Evolutionary conservation across 2,888 invertebrate genomes (phyloP).

Genomic region (Eubasilissa splendida): DNA sequence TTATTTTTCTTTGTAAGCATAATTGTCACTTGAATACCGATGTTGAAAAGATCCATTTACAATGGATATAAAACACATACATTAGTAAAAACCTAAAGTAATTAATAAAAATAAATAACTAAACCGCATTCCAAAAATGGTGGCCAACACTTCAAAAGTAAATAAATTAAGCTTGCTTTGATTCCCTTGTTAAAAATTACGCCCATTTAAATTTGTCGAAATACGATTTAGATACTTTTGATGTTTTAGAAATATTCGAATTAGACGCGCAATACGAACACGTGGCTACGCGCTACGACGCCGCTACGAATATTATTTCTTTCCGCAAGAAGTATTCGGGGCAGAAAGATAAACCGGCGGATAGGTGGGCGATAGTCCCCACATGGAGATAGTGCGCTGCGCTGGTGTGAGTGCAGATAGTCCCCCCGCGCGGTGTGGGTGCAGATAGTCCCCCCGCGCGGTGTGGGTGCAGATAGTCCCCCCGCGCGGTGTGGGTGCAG

Average conservation of each 20-base stretch:
- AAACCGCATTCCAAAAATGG: too few relatives aligned
- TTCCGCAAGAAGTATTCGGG: conserved; percentile 47
- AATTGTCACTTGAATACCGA: too few relatives aligned
- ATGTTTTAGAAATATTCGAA: background rate
- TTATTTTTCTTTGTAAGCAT: too few relatives aligned
- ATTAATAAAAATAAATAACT: too few relatives aligned
- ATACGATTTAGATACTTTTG: background rate
- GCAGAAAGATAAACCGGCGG: conserved; percentile 32
- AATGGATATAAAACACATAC: too few relatives aligned
- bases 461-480: conserved; percentile 31
- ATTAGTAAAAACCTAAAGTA: too few relatives aligned
- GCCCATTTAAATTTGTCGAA: too few relatives aligned
- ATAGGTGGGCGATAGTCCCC: conserved; percentile 37
- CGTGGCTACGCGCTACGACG: background rate
- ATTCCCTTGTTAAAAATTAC: too few relatives aligned
- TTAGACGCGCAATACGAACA: background rate
- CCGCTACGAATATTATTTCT: conserved; percentile 37
- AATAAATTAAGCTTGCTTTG: too few relatives aligned
- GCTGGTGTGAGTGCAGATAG: conserved; percentile 1
- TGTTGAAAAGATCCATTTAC: too few relatives aligned
- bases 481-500: conserved; percentile 15
- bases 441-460: conserved; percentile 14
- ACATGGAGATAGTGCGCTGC: conserved; percentile 3
- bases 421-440: conserved; percentile 13
- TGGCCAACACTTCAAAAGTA: too few relatives aligned